Conservation (phyloP, 1,140 invertebrate genomes). For the Papilio polyxenes region DNA sequence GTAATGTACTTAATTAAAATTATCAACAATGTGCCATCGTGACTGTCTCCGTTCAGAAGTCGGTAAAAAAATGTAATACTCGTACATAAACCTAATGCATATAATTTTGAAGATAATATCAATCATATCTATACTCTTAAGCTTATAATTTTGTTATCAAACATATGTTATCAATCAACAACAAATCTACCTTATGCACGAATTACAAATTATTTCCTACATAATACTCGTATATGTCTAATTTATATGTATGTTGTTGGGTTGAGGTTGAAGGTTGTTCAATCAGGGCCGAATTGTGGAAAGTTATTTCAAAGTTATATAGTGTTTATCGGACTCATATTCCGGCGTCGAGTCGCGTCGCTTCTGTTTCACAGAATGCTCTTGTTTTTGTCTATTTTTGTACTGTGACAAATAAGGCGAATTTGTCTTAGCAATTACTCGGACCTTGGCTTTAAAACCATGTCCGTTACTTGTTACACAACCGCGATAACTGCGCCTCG, state of each 20-base stretch:
- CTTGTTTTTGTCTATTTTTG: conserved; percentile 37
- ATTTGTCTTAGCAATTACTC: conserved; percentile 48
- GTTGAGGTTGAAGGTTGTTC: background rate
- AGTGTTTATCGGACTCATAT: background rate
- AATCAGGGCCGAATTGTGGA: background rate
- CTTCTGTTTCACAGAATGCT: background rate
- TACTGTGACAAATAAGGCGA: conserved; percentile 40
- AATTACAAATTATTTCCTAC: conserved; percentile 1
- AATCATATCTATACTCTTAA: conserved; percentile 25
- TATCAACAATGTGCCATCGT: background rate
- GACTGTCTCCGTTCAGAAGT: background rate
- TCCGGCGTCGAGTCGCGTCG: background rate
- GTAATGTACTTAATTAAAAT: background rate
- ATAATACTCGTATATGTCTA: background rate
- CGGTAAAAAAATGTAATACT: background rate
- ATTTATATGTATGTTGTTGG: background rate
- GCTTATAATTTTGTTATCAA: conserved; percentile 25
- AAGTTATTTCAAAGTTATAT: conserved; percentile 18
- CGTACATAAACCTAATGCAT: background rate
- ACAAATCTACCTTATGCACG: conserved; percentile 10
- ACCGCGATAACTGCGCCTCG: conserved; percentile 28
- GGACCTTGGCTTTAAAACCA: conserved; percentile 48
- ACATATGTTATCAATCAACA: conserved; percentile 17
- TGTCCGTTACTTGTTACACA: conserved; percentile 37
- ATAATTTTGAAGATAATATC: conserved; percentile 17